Base-by-base conservation (phyloP, 2,888 invertebrate species). In the Baccha elongata region DNA sequence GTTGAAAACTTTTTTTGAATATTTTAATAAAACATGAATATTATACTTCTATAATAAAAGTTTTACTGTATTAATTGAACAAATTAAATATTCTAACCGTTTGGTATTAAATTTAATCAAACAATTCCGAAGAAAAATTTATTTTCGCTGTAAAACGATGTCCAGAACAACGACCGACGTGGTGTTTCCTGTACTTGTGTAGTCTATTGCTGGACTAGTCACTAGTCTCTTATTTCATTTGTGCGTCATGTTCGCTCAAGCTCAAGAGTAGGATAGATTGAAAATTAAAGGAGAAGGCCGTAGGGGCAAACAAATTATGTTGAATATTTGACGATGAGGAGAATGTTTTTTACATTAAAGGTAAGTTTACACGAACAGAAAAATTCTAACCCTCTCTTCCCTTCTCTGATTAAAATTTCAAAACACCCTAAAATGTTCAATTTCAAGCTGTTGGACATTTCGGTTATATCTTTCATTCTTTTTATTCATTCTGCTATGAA, bases 101-200 rank as follows among this genome's bases (percentile, higher is more conserved):
- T 58, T 13, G 35, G n/a, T 35, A 60, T 55, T 3, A 23, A 69
- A 15, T 71, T 65, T 26, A 65, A 65, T 29, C 48, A 53, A 72
- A 79, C 65, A 64, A 68, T 75, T 67, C 76, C 72, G 67, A 72
- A 64, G 55, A 42, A 53, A 65, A 75, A 71, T 32, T 46, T 15
- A 32, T 55, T 58, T 13, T 5, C 5, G 21, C 23, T 40, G 11
- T 6, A 40, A 58, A 71, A 40, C 55, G 42, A 46, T 48, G 55
- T 32, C 52, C 40, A 50, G 76, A 80, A 55, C 67, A 81, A 68
- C 83, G 83, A 83, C 83, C 83, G 83, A 83, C 83, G 83, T 83
- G 83, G 83, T 83, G 76, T 62, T 83, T 76, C 72, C 72, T 74
- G 52, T 23, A 37, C 26, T 60, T 60, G 29, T 44, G 44, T 26